These are phyloP conservation scores for Fulmarus glacialis DNA, from an alignment of 2,113 vertebrate species.

Conservation along the genomic window DNA sequence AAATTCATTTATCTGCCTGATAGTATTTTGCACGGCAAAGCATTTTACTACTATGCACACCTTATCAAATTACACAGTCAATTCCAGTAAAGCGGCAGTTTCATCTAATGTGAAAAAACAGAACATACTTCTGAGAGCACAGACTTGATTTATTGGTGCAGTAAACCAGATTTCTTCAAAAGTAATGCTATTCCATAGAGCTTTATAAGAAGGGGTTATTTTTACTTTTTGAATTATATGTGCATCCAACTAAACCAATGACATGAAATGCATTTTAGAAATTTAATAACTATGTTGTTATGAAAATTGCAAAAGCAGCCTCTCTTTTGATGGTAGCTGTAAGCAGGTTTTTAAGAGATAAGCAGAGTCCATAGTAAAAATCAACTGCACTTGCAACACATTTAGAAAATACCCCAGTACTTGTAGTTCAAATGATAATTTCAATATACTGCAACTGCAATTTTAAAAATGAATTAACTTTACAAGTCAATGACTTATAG, in stretches of 20 bases:
- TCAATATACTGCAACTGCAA: not conserved
- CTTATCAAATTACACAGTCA: not conserved
- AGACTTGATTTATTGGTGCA: not conserved
- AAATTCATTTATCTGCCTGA: not conserved
- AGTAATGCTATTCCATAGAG: not conserved
- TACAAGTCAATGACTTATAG: not conserved
- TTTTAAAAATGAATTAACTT: not conserved
- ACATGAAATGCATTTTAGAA: not conserved
- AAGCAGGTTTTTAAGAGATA: not conserved
- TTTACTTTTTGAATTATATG: not conserved
- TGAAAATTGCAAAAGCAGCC: not conserved
- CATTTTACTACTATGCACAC: not conserved
- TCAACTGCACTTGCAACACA: not conserved
- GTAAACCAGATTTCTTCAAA: conserved; percentile 5
- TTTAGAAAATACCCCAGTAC: not conserved
- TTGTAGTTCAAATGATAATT: not conserved
- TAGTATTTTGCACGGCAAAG: conserved; percentile 6
- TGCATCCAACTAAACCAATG: not conserved
- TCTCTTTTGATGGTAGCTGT: not conserved
- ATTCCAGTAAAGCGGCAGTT: not conserved
- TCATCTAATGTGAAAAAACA: not conserved
- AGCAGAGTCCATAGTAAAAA: not conserved
- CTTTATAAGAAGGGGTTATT: not conserved
- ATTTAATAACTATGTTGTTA: not conserved
- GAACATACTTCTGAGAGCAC: not conserved